Conservation (phyloP, 35 echinoderm and acorn worm genomes). For the Stichopus chloronotus region DNA sequence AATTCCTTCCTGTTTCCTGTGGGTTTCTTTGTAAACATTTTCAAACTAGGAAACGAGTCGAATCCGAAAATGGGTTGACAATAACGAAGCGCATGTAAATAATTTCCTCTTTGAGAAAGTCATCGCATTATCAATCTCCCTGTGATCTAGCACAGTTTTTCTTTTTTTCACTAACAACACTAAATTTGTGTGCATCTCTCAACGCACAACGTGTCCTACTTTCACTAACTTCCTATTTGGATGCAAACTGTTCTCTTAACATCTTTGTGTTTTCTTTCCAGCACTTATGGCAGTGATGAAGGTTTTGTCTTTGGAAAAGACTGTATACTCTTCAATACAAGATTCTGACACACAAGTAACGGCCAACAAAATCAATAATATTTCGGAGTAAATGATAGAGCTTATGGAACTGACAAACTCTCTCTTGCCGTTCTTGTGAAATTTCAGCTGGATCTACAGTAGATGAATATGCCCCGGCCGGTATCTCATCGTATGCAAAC, state of each 20-base stretch:
- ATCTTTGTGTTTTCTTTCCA: not conserved
- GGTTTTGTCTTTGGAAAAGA: not conserved
- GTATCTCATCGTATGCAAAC: not conserved
- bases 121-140: not conserved
- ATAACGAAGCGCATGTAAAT: not conserved
- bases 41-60: not conserved
- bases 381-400: not conserved
- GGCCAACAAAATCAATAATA: not conserved
- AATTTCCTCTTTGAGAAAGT: not conserved
- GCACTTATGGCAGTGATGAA: not conserved
- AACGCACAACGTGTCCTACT: not conserved
- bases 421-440: not conserved
- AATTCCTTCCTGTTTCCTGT: not conserved
- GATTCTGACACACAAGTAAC: not conserved
- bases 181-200: not conserved
- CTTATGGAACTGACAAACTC: not conserved
- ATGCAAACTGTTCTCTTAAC: not conserved
- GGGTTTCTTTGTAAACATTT: not conserved
- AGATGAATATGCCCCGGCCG: not conserved
- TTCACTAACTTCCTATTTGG: not conserved
- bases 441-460: slow-evolving; percentile 3
- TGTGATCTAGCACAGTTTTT: not conserved
- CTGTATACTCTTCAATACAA: not conserved
- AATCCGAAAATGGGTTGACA: not conserved
- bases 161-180: not conserved